These are phyloP conservation scores for Melitaea athalia DNA, from an alignment of 2,888 invertebrate species.

Conservation along the genomic window DNA sequence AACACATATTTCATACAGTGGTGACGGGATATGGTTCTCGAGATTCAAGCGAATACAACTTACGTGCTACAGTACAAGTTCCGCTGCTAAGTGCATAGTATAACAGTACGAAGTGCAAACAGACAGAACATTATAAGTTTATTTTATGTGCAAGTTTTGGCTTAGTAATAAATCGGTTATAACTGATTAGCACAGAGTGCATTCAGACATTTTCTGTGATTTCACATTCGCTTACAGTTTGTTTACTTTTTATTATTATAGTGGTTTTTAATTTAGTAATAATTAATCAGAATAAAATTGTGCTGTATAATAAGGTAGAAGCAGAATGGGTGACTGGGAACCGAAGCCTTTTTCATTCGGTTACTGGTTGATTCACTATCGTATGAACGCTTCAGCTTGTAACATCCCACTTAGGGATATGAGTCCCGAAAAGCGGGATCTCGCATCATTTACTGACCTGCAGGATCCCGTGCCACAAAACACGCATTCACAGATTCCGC, in stretches of 20 bases:
- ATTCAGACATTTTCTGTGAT: constrained; percentile 6
- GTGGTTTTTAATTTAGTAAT: neutral
- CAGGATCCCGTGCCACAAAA: too few species aligned
- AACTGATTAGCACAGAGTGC: neutral
- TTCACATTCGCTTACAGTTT: neutral
- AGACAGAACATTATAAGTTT: constrained; percentile 7
- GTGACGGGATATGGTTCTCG: constrained; percentile 7
- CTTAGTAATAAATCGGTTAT: constrained; percentile 5
- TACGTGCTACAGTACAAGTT: constrained; percentile 11
- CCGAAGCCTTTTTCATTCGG: too few species aligned
- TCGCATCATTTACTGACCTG: too few species aligned
- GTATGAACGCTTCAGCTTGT: too few species aligned
- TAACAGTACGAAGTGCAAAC: constrained; percentile 12
- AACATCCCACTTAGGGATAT: too few species aligned
- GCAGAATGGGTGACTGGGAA: too few species aligned
- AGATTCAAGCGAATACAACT: constrained; percentile 9
- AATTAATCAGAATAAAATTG: neutral
- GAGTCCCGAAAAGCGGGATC: too few species aligned
- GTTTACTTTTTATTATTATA: neutral
- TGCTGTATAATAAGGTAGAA: neutral
- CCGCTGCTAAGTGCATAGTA: constrained; percentile 9
- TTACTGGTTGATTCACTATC: too few species aligned
- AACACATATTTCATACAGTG: constrained; percentile 9
- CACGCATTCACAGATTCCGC: too few species aligned
- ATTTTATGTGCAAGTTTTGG: constrained; percentile 12